Percentiles rank a stretch among this genome's conserved stretches.
phyloP scores from a whole-genome alignment of 2,797 vertebrate species.

The Tadarida brasiliensis region DNA sequence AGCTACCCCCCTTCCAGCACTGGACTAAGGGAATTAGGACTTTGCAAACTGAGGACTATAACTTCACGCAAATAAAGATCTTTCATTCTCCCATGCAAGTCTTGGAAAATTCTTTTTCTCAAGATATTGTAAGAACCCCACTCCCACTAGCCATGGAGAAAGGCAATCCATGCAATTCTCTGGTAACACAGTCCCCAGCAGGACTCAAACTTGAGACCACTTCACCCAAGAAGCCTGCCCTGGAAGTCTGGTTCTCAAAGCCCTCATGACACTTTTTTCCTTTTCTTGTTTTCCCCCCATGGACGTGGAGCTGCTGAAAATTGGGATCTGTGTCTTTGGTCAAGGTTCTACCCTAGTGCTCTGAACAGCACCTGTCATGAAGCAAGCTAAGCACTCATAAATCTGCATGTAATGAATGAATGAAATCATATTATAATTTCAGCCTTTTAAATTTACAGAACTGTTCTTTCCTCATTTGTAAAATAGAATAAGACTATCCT shows the following conservation, averaged over 20 bases:
- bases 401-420: background rate
- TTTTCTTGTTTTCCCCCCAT: background rate
- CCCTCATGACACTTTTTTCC: background rate
- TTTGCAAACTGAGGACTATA: too few relatives aligned
- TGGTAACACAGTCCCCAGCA: background rate
- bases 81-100: too few relatives aligned
- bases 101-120: too few relatives aligned
- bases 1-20: too few relatives aligned
- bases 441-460: background rate
- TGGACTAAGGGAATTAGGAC: too few relatives aligned
- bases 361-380: background rate
- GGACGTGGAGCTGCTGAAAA: background rate
- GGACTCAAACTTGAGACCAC: background rate
- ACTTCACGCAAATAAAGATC: too few relatives aligned
- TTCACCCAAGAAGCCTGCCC: background rate
- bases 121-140: too few relatives aligned
- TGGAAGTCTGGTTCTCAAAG: background rate
- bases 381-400: background rate
- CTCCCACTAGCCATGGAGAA: too few relatives aligned
- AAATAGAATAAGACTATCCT: background rate
- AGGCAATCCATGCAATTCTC: too few relatives aligned
- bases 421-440: constrained; percentile 14
- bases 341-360: background rate
- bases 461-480: background rate
- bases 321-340: background rate